A percentile compares a stretch with the other conserved stretches of the same genome.
Evolutionary conservation across 1,140 invertebrate species (phyloP).

Genomic region (Cotesia typhae): DNA sequence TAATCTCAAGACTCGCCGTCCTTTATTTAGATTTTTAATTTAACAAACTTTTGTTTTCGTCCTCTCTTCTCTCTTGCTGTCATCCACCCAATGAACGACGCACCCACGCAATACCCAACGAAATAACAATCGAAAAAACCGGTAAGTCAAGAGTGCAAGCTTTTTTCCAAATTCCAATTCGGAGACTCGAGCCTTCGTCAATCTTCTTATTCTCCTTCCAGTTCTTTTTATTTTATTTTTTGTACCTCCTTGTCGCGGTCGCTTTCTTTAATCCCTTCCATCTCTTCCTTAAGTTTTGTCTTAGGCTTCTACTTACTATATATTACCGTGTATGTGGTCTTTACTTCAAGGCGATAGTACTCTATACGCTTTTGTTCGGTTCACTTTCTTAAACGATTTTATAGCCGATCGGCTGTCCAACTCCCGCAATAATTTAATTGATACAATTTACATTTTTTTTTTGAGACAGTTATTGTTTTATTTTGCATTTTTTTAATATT

Average conservation of each 20-base stretch:
- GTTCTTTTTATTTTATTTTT: constrained; percentile 10
- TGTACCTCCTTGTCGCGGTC: constrained; percentile 34
- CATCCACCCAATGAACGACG: constrained; percentile 11
- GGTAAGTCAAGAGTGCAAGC: constrained; percentile 44
- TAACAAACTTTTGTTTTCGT: neutral
- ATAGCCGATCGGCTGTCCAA: too few relatives aligned
- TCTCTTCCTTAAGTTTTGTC: neutral
- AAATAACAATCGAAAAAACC: constrained; percentile 55
- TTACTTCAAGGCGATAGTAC: too few relatives aligned
- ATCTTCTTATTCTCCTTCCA: neutral
- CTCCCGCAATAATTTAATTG: too few relatives aligned
- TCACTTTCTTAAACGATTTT: too few relatives aligned
- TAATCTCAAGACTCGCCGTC: too few relatives aligned
- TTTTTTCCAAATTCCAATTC: constrained; percentile 42
- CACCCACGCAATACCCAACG: constrained; percentile 42
- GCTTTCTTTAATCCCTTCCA: constrained; percentile 19
- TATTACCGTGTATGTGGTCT: neutral
- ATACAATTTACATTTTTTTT: too few relatives aligned
- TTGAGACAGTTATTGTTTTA: too few relatives aligned
- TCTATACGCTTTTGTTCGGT: too few relatives aligned
- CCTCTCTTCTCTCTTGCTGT: neutral
- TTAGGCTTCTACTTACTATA: constrained; percentile 8
- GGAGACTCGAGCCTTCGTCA: neutral
- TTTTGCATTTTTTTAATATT: too few relatives aligned
- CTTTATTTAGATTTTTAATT: constrained; percentile 3